phyloP scores from a whole-genome alignment of 2,113 vertebrate species.

The Pelecanus crispus region DNA sequence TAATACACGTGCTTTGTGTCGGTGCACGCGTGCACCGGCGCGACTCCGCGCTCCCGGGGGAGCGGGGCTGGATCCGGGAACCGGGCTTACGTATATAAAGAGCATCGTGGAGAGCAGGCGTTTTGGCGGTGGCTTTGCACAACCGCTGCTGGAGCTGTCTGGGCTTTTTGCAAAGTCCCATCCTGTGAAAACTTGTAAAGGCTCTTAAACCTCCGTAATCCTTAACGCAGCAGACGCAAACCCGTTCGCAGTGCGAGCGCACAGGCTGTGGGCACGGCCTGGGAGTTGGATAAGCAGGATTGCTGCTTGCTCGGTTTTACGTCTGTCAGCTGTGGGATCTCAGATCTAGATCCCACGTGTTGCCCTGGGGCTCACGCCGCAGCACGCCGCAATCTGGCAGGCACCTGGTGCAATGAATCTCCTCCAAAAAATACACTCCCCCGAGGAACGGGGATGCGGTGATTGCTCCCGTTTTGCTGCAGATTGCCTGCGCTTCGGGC shows the following conservation, averaged over 20 bases:
- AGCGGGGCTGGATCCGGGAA: not conserved
- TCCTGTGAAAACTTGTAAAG: not conserved
- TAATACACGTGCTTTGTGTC: not conserved
- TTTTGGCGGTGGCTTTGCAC: not conserved
- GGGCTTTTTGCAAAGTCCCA: not conserved
- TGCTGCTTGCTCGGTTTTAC: not conserved
- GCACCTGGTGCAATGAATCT: accelerated
- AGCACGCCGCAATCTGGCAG: accelerated
- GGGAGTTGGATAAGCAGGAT: accelerated
- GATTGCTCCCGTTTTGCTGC: accelerated
- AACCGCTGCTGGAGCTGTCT: accelerated
- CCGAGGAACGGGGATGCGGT: accelerated
- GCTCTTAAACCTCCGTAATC: not conserved
- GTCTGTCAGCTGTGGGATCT: not conserved
- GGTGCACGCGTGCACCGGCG: accelerated
- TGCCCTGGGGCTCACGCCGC: not conserved
- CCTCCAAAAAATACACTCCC: not conserved
- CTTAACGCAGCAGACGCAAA: not conserved
- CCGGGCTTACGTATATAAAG: accelerated
- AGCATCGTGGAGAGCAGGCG: accelerated
- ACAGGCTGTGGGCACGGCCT: accelerated
- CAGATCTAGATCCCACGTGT: accelerated
- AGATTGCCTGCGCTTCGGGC: accelerated
- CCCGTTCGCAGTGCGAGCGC: not conserved
- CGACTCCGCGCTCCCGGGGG: too few species aligned